Evolutionary conservation across 1,140 invertebrate species (phyloP).

Genomic region (Diorhabda carinulata): DNA sequence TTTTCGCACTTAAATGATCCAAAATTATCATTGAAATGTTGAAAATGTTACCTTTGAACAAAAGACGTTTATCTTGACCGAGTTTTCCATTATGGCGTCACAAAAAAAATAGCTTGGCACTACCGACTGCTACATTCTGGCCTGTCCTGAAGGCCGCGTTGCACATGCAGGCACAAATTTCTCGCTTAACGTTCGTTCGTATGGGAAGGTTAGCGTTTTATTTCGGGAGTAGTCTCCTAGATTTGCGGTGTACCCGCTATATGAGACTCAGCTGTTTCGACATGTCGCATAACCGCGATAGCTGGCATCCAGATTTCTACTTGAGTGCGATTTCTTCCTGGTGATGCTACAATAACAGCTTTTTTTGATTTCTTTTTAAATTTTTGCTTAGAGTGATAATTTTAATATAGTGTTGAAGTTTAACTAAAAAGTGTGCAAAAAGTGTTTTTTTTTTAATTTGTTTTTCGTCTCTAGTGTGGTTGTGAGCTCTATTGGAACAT

Average conservation of each 20-base stretch:
- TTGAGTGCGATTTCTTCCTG: slow-evolving; percentile 2
- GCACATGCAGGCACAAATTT: slow-evolving; percentile 5
- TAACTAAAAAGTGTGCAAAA: background rate
- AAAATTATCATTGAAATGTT: background rate
- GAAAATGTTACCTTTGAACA: background rate
- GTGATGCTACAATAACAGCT: background rate
- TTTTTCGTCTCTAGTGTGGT: background rate
- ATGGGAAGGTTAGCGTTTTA: slow-evolving; percentile 11
- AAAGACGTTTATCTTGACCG: background rate
- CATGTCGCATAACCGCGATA: slow-evolving; percentile 19
- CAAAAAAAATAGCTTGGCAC: slow-evolving; percentile 6
- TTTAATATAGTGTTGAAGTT: background rate
- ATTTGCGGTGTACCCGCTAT: background rate
- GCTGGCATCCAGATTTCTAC: slow-evolving; percentile 21
- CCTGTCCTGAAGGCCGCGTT: background rate
- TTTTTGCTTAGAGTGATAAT: background rate
- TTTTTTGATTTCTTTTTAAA: background rate
- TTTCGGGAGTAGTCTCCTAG: slow-evolving; percentile 13
- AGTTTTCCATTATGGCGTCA: background rate
- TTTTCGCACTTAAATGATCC: background rate
- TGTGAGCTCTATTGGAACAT: background rate
- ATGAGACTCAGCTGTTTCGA: slow-evolving; percentile 30
- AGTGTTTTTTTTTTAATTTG: background rate
- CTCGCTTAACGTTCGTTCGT: background rate
- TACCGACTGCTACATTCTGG: background rate